Conservation (phyloP, 1,140 invertebrate genomes). For the Camponotus floridanus region DNA sequence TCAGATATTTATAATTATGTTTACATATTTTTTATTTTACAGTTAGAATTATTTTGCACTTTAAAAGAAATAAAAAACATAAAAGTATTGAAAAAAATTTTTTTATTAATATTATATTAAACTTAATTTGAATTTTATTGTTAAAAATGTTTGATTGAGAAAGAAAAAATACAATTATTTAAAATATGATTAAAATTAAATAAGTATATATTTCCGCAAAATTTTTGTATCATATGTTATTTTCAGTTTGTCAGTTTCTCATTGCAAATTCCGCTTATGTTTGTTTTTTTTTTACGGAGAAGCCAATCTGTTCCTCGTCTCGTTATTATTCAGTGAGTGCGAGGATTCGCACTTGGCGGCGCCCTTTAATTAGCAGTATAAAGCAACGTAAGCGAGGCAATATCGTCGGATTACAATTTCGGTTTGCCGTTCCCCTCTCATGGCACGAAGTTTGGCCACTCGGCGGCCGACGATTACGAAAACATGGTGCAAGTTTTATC, state of each 20-base stretch:
- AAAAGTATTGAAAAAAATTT: neutral
- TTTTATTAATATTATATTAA: neutral
- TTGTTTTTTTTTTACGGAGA: neutral
- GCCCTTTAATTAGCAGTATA: constrained; percentile 56
- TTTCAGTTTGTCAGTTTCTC: constrained; percentile 24
- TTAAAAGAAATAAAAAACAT: neutral
- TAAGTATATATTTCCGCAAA: neutral
- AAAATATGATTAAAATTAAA: constrained; percentile 4
- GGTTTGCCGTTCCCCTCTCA: neutral
- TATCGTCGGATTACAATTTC: constrained; percentile 50
- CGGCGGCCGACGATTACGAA: constrained; percentile 66
- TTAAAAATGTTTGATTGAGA: neutral
- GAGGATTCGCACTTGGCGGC: constrained; percentile 56
- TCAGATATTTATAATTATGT: neutral
- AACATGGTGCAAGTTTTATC: constrained; percentile 75
- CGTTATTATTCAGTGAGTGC: constrained; percentile 52
- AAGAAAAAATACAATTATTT: neutral
- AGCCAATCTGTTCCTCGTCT: constrained; percentile 31
- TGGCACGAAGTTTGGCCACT: constrained; percentile 41
- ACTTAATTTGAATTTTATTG: neutral
- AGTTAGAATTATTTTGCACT: neutral
- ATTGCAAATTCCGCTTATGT: constrained; percentile 10
- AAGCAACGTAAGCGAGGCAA: constrained; percentile 47
- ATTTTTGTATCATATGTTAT: neutral
- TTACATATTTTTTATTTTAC: neutral